Evolutionary conservation across 2,113 vertebrate genomes (phyloP).

Genomic region (Heterocephalus glaber): DNA sequence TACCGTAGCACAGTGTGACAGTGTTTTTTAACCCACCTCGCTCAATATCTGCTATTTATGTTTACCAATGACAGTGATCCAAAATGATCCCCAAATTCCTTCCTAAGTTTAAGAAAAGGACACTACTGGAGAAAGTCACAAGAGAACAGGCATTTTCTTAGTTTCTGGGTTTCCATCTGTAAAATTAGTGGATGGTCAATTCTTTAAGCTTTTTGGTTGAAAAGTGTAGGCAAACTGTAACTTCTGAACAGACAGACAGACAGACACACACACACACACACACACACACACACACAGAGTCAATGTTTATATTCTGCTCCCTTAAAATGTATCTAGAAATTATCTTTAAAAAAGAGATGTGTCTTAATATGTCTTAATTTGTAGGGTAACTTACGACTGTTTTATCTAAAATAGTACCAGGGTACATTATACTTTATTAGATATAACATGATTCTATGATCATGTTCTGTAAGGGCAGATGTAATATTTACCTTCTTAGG

Average conservation of each 20-base stretch:
- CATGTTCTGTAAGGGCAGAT: background rate
- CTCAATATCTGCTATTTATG: background rate
- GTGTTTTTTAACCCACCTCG: background rate
- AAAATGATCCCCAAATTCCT: background rate
- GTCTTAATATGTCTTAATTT: background rate
- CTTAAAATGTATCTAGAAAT: background rate
- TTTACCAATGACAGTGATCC: background rate
- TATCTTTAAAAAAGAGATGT: background rate
- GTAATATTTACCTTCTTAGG: background rate
- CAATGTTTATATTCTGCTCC: background rate
- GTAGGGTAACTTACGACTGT: background rate
- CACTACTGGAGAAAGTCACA: background rate
- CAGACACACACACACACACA: background rate
- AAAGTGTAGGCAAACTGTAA: constrained; percentile 31
- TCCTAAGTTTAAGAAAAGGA: background rate
- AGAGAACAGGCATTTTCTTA: background rate
- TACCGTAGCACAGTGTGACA: background rate
- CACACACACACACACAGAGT: background rate
- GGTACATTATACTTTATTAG: background rate
- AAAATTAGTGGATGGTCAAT: background rate
- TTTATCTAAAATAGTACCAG: background rate
- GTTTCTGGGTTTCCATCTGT: background rate
- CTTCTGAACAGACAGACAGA: background rate
- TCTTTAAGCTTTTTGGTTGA: background rate
- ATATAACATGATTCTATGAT: no score